Base-by-base conservation (phyloP, 2,113 vertebrate species). In the Psophia crepitans region DNA sequence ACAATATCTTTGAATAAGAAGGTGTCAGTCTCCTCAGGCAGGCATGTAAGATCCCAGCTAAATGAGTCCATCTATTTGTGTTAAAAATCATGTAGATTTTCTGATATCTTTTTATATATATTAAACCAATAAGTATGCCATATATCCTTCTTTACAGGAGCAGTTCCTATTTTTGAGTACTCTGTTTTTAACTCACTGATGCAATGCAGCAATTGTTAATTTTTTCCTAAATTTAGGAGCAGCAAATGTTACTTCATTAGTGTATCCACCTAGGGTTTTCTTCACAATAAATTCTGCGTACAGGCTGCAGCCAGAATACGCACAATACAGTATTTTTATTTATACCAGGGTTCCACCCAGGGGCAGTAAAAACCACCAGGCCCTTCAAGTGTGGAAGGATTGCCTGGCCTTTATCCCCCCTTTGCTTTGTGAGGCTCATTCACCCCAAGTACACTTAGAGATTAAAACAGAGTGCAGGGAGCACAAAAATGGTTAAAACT, bases 171-270 rank as follows among this genome's bases (percentile, higher is more conserved):
- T 93, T 87, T 84, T 30, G 43, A 75, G 6, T 33, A 14, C 35
- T 87, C 65, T 54, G 16, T 41, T 80, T 87, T 91, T 78, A 90
- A 82, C 75, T 82, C 70, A 64, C 24, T 43, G 73, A 63, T 41
- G 70, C 39, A 76, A 53, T 22, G 39, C 81, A 91, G 60, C 37
- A 49, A 51, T 75, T 91, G 68, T 61, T 84, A 80, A 61, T 65
- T 76, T 63, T 24, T 26, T 44, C 39, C 16, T 51, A 84, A 84
- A 84, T 95, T 78, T 75, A 93, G 51, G 11, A 63, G 44, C 41
- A 89, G 69, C 32, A 91, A 89, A 91, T 12, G 32, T 89, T 87
- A 44, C 37, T 77, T 93, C 77, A 66, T 90, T 93, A 60, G 5
- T 15, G 12, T 6, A 35, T 35, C 33, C 5, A 15, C 57, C 48